Base-by-base conservation (phyloP, 2,888 invertebrate genomes). In the Brachyptera putata region DNA sequence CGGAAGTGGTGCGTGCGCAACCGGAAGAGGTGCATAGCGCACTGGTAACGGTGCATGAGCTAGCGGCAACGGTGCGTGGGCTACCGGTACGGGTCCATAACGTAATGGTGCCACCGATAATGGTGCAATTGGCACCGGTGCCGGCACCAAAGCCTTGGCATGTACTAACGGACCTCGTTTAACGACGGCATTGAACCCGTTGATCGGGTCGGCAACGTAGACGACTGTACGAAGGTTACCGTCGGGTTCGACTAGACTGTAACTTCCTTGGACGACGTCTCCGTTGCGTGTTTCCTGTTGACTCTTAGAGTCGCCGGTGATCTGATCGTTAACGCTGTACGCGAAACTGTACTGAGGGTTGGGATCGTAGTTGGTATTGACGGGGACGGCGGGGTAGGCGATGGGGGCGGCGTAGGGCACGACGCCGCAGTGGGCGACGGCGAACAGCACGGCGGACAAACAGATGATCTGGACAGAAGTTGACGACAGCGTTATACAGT, bases 101-200 rank as follows among this genome's bases (percentile, higher is more conserved):
- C n/a, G n/a, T n/a, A n/a, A n/a, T n/a, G 11, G 25, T 50, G 30
- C n/a, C n/a, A n/a, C n/a, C n/a, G n/a, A n/a, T n/a, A n/a, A n/a
- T 55, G 22, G n/a, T n/a, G n/a, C n/a, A 5, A 48, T 63, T n/a
- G n/a, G n/a, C n/a, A n/a, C n/a, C 61, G 37, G 50, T 22, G 56
- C 59, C 60, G 39, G 46, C 24, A 24, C 57, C 58, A 59, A 49
- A 13, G 55, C 58, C 50, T 59, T 64, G 60, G 61, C 59, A 49
- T 63, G 65, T 21, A 61, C 57, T 21, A 63, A 61, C 36, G 67
- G 67, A 22, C 67, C 66, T 56, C 66, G 63, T 64, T 68, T 67
- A 49, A 69, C 69, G 63, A 69, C 68, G 55, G 69, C 69, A 66
- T 69, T 69, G 67, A 69, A 69, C 50, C 68, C 68, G 63, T 69